Evolutionary conservation across 2,113 vertebrate genomes (phyloP).

Genomic region (Muntiacus reevesi): DNA sequence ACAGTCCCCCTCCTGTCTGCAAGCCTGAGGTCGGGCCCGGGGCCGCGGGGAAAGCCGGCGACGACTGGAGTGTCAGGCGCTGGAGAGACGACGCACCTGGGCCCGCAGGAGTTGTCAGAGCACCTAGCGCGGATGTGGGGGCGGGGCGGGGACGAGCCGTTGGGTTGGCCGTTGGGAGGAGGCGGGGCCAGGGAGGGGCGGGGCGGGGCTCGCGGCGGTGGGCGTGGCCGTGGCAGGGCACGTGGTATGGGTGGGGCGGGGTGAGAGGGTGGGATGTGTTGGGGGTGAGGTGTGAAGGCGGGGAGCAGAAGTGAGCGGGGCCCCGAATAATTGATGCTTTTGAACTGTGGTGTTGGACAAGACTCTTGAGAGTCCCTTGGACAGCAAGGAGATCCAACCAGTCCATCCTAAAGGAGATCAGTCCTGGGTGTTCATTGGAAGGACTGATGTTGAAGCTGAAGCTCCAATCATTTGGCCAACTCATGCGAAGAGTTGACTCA

Average conservation of each 20-base stretch:
- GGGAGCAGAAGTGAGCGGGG: no score
- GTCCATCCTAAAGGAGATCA: no score
- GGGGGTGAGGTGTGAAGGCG: accelerated
- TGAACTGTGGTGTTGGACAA: no score
- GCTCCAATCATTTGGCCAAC: no score
- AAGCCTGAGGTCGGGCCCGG: background rate
- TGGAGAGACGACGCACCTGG: background rate
- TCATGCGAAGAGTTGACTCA: no score
- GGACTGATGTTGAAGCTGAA: no score
- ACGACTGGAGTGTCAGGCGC: no score
- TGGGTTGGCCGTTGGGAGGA: background rate
- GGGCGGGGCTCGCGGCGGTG: background rate
- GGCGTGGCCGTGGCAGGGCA: background rate
- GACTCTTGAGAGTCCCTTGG: no score
- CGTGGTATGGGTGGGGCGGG: background rate
- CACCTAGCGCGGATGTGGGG: accelerated
- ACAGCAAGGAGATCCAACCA: no score
- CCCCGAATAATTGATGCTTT: no score
- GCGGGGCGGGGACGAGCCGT: background rate
- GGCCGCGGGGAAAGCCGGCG: background rate
- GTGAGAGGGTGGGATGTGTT: background rate
- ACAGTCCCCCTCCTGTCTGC: accelerated
- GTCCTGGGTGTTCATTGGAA: no score
- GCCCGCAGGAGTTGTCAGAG: accelerated
- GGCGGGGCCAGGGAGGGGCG: background rate